Conservation (phyloP, 2,888 invertebrate species). For the Morpho deidamia region DNA sequence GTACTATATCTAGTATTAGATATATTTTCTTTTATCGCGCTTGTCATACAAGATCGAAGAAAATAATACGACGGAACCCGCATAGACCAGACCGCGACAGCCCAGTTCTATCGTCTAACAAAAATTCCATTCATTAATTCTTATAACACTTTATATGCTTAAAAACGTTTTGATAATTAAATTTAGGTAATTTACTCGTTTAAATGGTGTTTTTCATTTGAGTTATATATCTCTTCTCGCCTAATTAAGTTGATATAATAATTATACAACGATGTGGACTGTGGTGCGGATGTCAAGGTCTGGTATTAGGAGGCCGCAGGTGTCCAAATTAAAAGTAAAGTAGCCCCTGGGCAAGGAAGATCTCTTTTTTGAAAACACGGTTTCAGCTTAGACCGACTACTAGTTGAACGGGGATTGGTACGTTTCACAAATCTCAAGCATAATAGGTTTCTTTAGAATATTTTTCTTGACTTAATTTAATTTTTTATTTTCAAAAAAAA, state of each 20-base stretch:
- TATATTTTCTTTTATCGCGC: too few species aligned
- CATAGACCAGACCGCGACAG: not conserved
- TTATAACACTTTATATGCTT: not conserved
- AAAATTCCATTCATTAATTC: conserved; percentile 15
- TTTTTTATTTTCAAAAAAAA: too few species aligned
- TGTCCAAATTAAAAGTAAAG: not conserved
- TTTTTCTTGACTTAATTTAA: too few species aligned
- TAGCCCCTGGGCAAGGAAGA: too few species aligned
- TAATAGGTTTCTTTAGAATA: too few species aligned
- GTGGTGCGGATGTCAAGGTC: conserved; percentile 1
- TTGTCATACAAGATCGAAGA: too few species aligned
- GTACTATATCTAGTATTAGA: too few species aligned
- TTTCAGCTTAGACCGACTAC: too few species aligned
- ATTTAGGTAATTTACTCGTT: conserved; percentile 9
- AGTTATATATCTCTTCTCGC: conserved; percentile 7
- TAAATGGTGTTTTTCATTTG: conserved; percentile 15
- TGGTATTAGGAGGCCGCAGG: not conserved
- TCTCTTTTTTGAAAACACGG: too few species aligned
- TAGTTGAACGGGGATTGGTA: too few species aligned
- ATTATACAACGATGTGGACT: not conserved
- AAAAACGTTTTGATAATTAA: conserved; percentile 10
- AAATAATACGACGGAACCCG: conserved; percentile 2
- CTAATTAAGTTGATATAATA: conserved; percentile 7
- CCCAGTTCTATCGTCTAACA: not conserved
- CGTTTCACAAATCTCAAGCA: too few species aligned